A percentile compares a stretch with the other conserved stretches of the same genome.
These are phyloP conservation scores for Nemotelus nigrinus DNA, from an alignment of 2,888 invertebrate species.

Conservation along the genomic window DNA sequence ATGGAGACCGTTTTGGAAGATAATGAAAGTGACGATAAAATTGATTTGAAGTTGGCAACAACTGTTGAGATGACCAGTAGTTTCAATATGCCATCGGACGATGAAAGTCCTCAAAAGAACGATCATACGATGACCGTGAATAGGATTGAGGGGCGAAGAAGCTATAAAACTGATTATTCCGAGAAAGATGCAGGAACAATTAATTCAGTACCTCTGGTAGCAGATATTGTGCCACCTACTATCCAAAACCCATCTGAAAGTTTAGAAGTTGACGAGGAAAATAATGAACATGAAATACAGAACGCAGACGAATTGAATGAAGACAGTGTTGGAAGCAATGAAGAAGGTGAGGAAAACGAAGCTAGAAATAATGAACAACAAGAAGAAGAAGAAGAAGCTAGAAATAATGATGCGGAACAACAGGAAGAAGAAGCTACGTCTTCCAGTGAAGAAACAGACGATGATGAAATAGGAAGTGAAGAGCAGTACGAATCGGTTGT, in stretches of 20 bases:
- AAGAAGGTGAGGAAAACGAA: neutral
- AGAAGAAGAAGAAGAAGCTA: neutral
- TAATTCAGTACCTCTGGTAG: neutral
- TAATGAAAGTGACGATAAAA: too few relatives aligned
- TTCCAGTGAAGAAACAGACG: neutral
- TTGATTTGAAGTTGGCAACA: neutral
- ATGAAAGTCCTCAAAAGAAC: neutral
- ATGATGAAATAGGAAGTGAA: neutral
- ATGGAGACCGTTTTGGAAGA: too few relatives aligned
- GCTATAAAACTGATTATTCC: neutral
- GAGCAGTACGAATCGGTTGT: neutral
- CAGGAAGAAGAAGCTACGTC: neutral
- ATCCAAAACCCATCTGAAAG: too few relatives aligned
- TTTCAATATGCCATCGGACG: slow-evolving; percentile 10
- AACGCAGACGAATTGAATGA: neutral
- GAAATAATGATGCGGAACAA: neutral
- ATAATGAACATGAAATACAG: too few relatives aligned
- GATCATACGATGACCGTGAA: neutral
- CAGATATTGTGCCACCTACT: too few relatives aligned
- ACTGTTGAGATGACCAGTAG: neutral
- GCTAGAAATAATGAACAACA: neutral
- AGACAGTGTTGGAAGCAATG: neutral
- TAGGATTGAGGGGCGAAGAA: slow-evolving; percentile 14
- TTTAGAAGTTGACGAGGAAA: too few relatives aligned
- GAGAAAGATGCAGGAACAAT: neutral